phyloP scores from a whole-genome alignment of 2,888 invertebrate species.

The Raillietiella orientalis region DNA sequence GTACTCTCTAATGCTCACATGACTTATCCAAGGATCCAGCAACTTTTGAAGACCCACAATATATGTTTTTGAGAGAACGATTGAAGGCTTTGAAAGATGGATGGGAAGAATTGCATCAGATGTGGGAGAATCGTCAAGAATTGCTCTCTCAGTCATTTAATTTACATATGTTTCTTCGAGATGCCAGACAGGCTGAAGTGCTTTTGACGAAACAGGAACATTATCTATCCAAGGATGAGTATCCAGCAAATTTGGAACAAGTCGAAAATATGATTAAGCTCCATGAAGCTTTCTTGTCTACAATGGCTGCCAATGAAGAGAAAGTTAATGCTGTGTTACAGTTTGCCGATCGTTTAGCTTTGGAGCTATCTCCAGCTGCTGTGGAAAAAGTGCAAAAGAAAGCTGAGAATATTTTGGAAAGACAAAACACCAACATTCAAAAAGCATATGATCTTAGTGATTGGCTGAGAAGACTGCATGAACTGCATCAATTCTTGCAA shows the following conservation, averaged over 20 bases:
- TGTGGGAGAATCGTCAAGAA: slow-evolving; percentile 98
- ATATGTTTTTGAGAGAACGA: slow-evolving; percentile 97
- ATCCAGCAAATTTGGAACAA: slow-evolving; percentile 68
- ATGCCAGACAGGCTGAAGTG: slow-evolving; percentile 90
- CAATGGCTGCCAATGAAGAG: slow-evolving; percentile 99
- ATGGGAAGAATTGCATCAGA: slow-evolving; percentile 94
- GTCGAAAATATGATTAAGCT: slow-evolving; percentile 89
- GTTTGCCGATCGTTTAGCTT: slow-evolving; percentile 59
- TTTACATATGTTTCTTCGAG: slow-evolving; percentile 75
- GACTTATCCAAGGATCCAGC: too few species aligned
- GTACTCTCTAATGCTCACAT: too few species aligned
- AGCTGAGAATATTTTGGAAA: slow-evolving; percentile 68
- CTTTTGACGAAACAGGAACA: slow-evolving; percentile 93
- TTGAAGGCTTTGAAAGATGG: slow-evolving; percentile 92
- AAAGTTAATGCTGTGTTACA: slow-evolving; percentile 88
- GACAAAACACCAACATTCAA: slow-evolving; percentile 61
- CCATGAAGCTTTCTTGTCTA: slow-evolving; percentile 93
- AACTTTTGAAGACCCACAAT: slow-evolving; percentile 98
- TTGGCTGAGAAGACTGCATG: slow-evolving; percentile 66
- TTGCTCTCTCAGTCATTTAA: slow-evolving; percentile 77
- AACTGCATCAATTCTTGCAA: slow-evolving; percentile 71
- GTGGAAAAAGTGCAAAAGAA: slow-evolving; percentile 86
- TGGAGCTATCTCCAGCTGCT: too few species aligned
- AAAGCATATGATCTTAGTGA: slow-evolving; percentile 72
- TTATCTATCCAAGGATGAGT: slow-evolving; percentile 80